Percentiles rank a stretch among this genome's conserved stretches.
Conservation (phyloP, 2,113 vertebrate genomes). For the Rynchops niger region DNA sequence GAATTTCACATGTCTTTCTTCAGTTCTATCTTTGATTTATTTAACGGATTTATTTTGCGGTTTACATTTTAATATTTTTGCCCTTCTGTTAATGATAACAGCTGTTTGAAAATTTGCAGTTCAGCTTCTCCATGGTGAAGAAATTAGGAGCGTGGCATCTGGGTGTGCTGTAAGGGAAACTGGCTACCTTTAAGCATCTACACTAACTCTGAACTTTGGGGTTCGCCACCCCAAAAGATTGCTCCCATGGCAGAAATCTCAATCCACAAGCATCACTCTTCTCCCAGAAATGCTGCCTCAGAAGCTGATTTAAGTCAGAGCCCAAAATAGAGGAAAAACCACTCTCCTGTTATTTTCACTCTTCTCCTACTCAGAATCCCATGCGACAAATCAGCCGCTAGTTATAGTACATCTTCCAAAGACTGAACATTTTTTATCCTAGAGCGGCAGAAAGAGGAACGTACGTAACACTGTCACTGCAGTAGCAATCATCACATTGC, state of each 20-base stretch:
- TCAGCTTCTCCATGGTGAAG: neutral
- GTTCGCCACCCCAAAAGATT: neutral
- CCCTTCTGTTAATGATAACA: neutral
- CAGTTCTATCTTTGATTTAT: neutral
- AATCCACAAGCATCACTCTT: neutral
- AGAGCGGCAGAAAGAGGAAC: neutral
- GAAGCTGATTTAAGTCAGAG: neutral
- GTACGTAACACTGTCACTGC: neutral
- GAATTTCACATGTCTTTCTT: neutral
- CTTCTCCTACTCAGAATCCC: neutral
- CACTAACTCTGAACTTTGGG: neutral
- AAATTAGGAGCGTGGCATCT: neutral
- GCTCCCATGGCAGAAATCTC: neutral
- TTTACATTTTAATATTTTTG: neutral
- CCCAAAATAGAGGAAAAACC: neutral
- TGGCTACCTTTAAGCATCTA: neutral
- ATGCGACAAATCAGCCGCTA: neutral
- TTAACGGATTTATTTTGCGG: neutral
- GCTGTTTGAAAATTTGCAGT: neutral
- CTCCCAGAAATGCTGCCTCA: neutral
- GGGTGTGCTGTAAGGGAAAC: neutral
- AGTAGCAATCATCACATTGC: neutral
- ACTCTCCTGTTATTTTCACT: neutral
- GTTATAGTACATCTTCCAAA: neutral
- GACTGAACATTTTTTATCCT: neutral